Evolutionary conservation across 2,113 vertebrate species (phyloP).

Genomic region (Bos indicus): DNA sequence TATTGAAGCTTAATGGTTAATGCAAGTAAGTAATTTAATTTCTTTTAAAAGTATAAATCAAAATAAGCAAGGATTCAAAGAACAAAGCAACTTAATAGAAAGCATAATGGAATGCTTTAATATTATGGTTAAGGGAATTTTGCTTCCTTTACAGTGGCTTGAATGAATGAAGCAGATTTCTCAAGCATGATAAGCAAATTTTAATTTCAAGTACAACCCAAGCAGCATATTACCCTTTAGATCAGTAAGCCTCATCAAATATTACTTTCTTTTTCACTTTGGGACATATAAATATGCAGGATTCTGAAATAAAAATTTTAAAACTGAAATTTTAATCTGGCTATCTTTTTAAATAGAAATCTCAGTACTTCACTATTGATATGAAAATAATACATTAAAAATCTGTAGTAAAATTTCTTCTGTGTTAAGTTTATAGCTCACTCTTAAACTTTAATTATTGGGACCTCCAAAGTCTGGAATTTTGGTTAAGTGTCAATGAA

Average conservation of each 20-base stretch:
- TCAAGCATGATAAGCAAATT: background rate
- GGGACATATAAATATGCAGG: background rate
- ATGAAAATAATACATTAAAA: background rate
- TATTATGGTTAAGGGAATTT: background rate
- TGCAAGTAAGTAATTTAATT: background rate
- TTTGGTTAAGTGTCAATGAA: background rate
- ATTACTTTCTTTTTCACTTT: background rate
- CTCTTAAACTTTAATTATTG: background rate
- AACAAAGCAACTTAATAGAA: background rate
- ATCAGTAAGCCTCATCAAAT: background rate
- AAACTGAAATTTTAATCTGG: background rate
- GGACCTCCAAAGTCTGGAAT: background rate
- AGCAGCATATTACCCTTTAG: background rate
- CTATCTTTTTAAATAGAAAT: background rate
- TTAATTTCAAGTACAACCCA: background rate
- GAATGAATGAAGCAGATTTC: background rate
- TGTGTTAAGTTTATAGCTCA: background rate
- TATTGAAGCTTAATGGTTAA: background rate
- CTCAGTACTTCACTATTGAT: background rate
- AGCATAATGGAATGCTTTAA: background rate
- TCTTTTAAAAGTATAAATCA: conserved; percentile 50
- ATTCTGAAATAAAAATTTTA: background rate
- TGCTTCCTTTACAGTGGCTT: background rate
- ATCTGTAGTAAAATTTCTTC: background rate
- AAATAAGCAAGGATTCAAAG: conserved; percentile 34